These are phyloP conservation scores for Elymnias hypermnestra DNA, from an alignment of 1,140 invertebrate genomes.

Conservation along the genomic window DNA sequence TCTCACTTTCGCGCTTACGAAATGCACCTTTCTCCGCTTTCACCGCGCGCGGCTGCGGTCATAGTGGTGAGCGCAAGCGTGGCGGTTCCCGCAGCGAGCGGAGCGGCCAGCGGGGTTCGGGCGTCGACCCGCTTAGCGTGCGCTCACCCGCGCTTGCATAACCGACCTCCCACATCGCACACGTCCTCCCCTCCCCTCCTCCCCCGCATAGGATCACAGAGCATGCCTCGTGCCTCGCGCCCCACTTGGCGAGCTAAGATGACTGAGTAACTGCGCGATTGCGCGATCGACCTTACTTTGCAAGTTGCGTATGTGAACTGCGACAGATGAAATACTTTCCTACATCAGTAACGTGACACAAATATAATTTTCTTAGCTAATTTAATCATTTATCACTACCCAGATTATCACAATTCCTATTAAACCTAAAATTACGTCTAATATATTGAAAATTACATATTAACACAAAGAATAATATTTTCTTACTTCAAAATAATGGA, in stretches of 20 bases:
- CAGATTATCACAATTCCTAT: too few species aligned
- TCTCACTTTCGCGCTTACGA: slow-evolving; percentile 74
- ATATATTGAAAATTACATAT: too few species aligned
- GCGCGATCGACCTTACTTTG: slow-evolving; percentile 54
- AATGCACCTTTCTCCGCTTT: slow-evolving; percentile 74
- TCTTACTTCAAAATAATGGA: neutral
- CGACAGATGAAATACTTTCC: neutral
- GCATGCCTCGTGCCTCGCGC: slow-evolving; percentile 34
- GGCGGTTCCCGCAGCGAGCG: slow-evolving; percentile 51
- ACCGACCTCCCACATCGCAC: slow-evolving; percentile 59
- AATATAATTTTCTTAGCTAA: neutral
- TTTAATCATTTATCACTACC: too few species aligned
- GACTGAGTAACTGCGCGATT: slow-evolving; percentile 32
- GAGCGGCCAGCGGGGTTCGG: slow-evolving; percentile 46
- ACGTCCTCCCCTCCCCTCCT: slow-evolving; percentile 30
- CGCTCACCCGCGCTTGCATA: slow-evolving; percentile 75
- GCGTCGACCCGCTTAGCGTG: slow-evolving; percentile 69
- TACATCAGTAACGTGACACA: neutral
- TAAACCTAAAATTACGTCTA: too few species aligned
- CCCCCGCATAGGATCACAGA: too few species aligned
- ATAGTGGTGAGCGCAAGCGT: slow-evolving; percentile 28
- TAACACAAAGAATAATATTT: too few species aligned
- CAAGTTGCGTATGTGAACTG: slow-evolving; percentile 41
- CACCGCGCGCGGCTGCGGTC: slow-evolving; percentile 41
- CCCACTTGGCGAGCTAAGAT: slow-evolving; percentile 49